phyloP scores from a whole-genome alignment of 2,797 vertebrate genomes.

The Acomys russatus region DNA sequence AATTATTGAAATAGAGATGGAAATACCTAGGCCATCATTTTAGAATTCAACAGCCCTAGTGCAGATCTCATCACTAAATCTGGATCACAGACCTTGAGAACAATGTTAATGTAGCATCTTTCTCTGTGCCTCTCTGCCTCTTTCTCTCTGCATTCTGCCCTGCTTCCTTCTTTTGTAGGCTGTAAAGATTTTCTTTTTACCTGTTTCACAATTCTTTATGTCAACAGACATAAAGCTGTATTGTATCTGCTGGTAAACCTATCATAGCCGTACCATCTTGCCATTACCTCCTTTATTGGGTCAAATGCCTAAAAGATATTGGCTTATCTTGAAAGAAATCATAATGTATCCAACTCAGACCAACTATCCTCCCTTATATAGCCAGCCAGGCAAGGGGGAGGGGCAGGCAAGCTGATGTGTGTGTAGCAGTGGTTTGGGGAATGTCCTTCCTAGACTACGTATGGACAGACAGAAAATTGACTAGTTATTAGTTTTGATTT shows the following conservation, averaged over 20 bases:
- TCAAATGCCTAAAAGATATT: not conserved
- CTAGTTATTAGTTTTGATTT: slow-evolving; percentile 6
- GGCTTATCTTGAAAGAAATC: slow-evolving; percentile 19
- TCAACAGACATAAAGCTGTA: not conserved
- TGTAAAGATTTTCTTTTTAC: not conserved
- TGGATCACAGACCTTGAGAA: not conserved
- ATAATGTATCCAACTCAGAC: not conserved
- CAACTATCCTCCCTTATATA: not conserved
- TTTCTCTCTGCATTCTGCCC: not conserved
- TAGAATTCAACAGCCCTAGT: slow-evolving; percentile 34
- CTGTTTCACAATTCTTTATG: not conserved
- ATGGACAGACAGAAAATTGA: not conserved
- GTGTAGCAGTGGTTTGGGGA: not conserved
- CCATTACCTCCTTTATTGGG: not conserved
- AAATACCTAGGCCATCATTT: not conserved
- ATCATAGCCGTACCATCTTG: not conserved
- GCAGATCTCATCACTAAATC: not conserved
- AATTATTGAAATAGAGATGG: slow-evolving; percentile 40
- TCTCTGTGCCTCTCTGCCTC: not conserved
- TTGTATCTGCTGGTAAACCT: not conserved
- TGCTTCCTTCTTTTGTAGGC: not conserved
- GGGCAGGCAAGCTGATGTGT: not conserved
- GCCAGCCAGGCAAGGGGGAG: not conserved
- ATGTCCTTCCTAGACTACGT: not conserved
- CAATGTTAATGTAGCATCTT: not conserved